Evolutionary conservation across 2,113 vertebrate species (phyloP), one percentile per base, ranked within the genome.

Genomic region (Mugil cephalus): DNA sequence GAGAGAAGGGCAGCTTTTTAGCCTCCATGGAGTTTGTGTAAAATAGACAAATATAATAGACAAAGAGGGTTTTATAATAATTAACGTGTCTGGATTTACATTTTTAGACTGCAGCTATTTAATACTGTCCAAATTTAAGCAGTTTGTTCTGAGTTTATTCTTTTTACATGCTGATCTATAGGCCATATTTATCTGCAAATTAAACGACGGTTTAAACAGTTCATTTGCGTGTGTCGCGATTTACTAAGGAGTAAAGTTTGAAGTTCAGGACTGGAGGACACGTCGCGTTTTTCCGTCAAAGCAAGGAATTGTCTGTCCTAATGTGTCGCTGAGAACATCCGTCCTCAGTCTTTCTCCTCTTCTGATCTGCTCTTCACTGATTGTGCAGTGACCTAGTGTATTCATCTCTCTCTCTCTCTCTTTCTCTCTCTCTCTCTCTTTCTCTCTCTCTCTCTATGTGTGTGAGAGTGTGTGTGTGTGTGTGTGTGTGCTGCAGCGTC

Each of bases 261-360:
- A 8, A 17, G 12, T 8, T 21, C 5, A 67, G 14, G 38, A 10
- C 73, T 39, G 6, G 14, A 10, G 7, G 6, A 1, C 35, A 38
- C 3, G 58, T 47, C 4, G 43, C 53, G 35, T 67, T 55, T 36
- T 38, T 17, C 38, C 60, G 7, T 21, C 30, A 14, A 58, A 67
- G 40, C 48, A 35, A 12, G 0, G n/a, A 61, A 34, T 10, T 6
- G 15, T n/a, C 10, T 18, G 47, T 24, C 42, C 46, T 1, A 7
- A 55, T 11, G 73, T 46, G 64, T 84, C 52, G 64, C 67, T 15
- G 72, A 14, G 35, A 55, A 50, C 52, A 69, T n/a, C 36, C 45
- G 15, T 59, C 15, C 39, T 69, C 77, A 14, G 62, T 39, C 59
- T 63, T 43, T 43, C 17, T 65, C 53, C 78, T 9, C 14, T 65